phyloP scores from a whole-genome alignment of 2,888 invertebrate genomes.

The Acutogordius australiensis region DNA sequence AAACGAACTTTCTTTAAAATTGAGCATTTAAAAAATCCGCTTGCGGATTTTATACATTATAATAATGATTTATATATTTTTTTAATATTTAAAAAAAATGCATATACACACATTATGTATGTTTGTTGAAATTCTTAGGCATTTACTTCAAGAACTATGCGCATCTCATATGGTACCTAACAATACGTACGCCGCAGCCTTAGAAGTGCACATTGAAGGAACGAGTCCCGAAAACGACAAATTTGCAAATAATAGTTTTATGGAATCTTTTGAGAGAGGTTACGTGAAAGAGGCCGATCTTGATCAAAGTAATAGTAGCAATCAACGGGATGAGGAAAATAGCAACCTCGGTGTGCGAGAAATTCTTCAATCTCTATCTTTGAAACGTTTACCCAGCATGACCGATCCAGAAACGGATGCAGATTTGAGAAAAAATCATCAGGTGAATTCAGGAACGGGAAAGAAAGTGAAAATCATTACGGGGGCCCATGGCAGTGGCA shows the following conservation, averaged over 20 bases:
- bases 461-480: constrained; percentile 44
- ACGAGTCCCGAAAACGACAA: too few relatives aligned
- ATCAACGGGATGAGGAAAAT: too few relatives aligned
- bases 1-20: background rate
- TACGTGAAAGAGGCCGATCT: too few relatives aligned
- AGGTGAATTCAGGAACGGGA: constrained; percentile 28
- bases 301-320: too few relatives aligned
- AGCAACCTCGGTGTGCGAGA: too few relatives aligned
- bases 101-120: too few relatives aligned
- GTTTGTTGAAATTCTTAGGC: too few relatives aligned
- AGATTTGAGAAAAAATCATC: constrained; percentile 14
- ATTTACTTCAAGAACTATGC: constrained; percentile 42
- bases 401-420: background rate
- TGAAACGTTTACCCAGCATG: background rate
- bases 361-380: too few relatives aligned
- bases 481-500: constrained; percentile 67
- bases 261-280: too few relatives aligned
- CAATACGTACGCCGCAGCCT: constrained; percentile 25
- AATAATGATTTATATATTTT: background rate
- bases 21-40: too few relatives aligned
- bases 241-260: too few relatives aligned
- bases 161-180: constrained; percentile 42
- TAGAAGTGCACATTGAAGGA: background rate
- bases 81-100: constrained; percentile 9
- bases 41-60: too few relatives aligned